Percentiles rank a stretch among this genome's conserved stretches.
phyloP scores from a whole-genome alignment of 2,888 invertebrate species.

The Chamaedrilus cognettii region DNA sequence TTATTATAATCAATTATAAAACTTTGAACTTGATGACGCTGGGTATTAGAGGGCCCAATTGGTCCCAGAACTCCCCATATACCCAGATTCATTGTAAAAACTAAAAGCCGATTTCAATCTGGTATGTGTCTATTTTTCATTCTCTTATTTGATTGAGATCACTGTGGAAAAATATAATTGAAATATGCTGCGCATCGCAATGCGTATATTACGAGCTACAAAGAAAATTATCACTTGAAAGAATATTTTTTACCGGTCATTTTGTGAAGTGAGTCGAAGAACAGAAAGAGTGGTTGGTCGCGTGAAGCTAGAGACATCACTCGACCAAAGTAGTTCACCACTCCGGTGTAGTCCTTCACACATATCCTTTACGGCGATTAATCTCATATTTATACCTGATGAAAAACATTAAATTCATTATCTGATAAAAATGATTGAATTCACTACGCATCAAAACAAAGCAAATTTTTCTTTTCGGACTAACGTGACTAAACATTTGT shows the following conservation, averaged over 20 bases:
- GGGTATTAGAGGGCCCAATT: not conserved
- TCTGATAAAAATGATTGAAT: not conserved
- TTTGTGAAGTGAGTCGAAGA: not conserved
- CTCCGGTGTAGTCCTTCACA: not conserved
- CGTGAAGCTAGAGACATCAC: not conserved
- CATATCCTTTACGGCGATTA: too few relatives aligned
- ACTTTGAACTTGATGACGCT: not conserved
- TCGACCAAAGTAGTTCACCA: slow-evolving; percentile 1
- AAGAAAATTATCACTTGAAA: not conserved
- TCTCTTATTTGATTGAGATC: too few relatives aligned
- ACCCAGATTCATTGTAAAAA: too few relatives aligned
- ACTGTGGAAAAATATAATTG: too few relatives aligned
- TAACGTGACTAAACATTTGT: too few relatives aligned
- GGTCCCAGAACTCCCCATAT: not conserved
- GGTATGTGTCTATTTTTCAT: too few relatives aligned
- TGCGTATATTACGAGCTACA: too few relatives aligned
- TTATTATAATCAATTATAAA: not conserved
- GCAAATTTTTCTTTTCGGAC: not conserved
- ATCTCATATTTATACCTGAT: too few relatives aligned
- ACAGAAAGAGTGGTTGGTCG: not conserved
- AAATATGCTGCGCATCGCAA: too few relatives aligned
- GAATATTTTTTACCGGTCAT: not conserved
- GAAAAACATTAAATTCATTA: too few relatives aligned
- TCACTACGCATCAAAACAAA: not conserved
- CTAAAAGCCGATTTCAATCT: too few relatives aligned